A percentile compares a stretch with the other conserved stretches of the same genome.
These are phyloP conservation scores for Xestobium rufovillosum DNA, from an alignment of 2,888 invertebrate genomes.

Conservation along the genomic window DNA sequence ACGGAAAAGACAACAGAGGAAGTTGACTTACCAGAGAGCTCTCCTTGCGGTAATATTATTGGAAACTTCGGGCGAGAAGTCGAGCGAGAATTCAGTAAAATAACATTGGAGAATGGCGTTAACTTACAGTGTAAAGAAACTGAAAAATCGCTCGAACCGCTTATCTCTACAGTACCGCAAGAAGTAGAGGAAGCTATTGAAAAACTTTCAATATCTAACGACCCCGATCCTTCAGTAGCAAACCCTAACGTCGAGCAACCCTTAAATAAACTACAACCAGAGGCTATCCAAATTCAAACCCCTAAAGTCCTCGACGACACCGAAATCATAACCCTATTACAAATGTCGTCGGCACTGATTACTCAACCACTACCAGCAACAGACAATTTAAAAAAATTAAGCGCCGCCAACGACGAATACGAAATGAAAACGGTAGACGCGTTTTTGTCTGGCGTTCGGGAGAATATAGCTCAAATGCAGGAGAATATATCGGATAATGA, in stretches of 20 bases:
- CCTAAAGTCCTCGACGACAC: slow-evolving; percentile 25
- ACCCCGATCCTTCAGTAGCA: slow-evolving; percentile 34
- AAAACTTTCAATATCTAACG: slow-evolving; percentile 34
- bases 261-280: slow-evolving; percentile 30
- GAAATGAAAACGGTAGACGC: slow-evolving; percentile 50
- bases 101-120: slow-evolving; percentile 33
- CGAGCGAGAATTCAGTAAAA: slow-evolving; percentile 50
- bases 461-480: slow-evolving; percentile 40
- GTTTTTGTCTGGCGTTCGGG: slow-evolving; percentile 52
- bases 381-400: no score
- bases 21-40: no score
- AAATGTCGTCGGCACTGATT: no score
- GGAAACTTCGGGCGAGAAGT: slow-evolving; percentile 55
- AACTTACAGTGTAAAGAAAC: no score
- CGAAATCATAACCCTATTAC: slow-evolving; percentile 21
- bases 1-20: slow-evolving; percentile 22
- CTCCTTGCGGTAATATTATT: slow-evolving; percentile 38
- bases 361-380: no score
- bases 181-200: slow-evolving; percentile 39
- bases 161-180: slow-evolving; percentile 31
- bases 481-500: slow-evolving; percentile 24
- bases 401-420: slow-evolving; percentile 6
- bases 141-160: slow-evolving; percentile 23
- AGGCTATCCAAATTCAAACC: slow-evolving; percentile 2
- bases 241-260: slow-evolving; percentile 37